Base-by-base conservation (phyloP, 2,797 vertebrate genomes). In the Lithobates sylvaticus region DNA sequence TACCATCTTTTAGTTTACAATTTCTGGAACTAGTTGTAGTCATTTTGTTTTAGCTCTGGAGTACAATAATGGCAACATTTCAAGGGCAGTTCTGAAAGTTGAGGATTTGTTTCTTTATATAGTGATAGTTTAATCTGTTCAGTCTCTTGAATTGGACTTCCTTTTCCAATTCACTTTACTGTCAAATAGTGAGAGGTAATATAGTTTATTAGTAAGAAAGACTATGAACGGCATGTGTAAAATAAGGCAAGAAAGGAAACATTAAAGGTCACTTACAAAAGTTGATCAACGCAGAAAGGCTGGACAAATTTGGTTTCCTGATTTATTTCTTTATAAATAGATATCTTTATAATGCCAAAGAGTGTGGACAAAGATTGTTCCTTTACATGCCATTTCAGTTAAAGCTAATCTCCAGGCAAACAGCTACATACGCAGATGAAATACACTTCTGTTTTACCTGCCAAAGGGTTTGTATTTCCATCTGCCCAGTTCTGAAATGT, bases 81-180 rank as follows among this genome's bases (percentile, higher is more conserved):
- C 65, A 67, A 67, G 26, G 65, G 26, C 65, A 26, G 65, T 67
- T 67, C 65, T 29, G n/a, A 29, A 67, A 67, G 65, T 67, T 67
- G 27, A 29, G 65, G 65, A 67, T n/a, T 67, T 15, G 12, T 67
- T 27, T 67, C 26, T 26, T 67, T 67, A 26, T 67, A 26, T 67
- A 67, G 23, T 67, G 65, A 29, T 26, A 12, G 26, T 15, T 15
- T 67, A 67, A 67, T 67, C 65, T 67, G 65, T 26, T 67, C 65
- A 15, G 1, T 26, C 65, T 27, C 26, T 67, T 67, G 65, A 27
- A 67, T 29, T 67, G 65, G 65, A 5, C 65, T 67, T 67, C n/a
- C 65, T 13, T 29, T 26, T 27, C 27, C 65, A 67, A 67, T 29
- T 67, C 65, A 67, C 27, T 3, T 67, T 67, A 67, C 29, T 67